Evolutionary conservation across 1,140 invertebrate species (phyloP).

Genomic region (Octopus bimaculoides): DNA sequence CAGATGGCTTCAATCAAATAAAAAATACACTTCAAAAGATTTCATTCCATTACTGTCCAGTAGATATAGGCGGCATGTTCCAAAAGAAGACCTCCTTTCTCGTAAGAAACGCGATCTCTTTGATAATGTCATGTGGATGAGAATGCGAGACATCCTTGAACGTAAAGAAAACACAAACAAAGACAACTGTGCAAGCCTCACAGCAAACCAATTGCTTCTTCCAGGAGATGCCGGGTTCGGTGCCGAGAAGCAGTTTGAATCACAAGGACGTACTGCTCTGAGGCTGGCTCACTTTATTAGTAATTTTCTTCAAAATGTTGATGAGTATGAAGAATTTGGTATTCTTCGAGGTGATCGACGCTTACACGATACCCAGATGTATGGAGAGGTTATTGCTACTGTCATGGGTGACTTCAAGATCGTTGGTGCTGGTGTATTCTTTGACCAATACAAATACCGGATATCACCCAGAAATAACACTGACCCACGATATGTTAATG

Average conservation of each 20-base stretch:
- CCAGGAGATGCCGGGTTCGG: slow-evolving; percentile 71
- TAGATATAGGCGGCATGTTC: not conserved
- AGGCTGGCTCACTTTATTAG: slow-evolving; percentile 93
- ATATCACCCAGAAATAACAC: slow-evolving; percentile 64
- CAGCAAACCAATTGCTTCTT: slow-evolving; percentile 42
- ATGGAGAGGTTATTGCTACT: slow-evolving; percentile 74
- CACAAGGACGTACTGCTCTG: slow-evolving; percentile 83
- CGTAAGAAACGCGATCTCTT: slow-evolving; percentile 40
- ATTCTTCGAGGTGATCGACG: slow-evolving; percentile 62
- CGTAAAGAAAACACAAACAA: slow-evolving; percentile 38
- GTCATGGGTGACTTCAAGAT: slow-evolving; percentile 83
- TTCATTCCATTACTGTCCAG: no score
- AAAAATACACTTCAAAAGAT: no score
- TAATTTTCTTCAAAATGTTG: slow-evolving; percentile 87
- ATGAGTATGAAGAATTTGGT: slow-evolving; percentile 90
- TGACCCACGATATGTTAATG: slow-evolving; percentile 65
- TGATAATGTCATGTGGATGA: slow-evolving; percentile 32
- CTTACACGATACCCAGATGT: slow-evolving; percentile 53
- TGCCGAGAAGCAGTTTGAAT: slow-evolving; percentile 61
- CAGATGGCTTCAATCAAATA: not conserved
- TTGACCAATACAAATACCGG: slow-evolving; percentile 92
- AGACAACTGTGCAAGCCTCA: slow-evolving; percentile 35
- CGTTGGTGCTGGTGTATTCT: slow-evolving; percentile 88
- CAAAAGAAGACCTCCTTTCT: slow-evolving; percentile 12
- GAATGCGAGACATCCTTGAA: slow-evolving; percentile 43